These are phyloP conservation scores for Origma solitaria DNA, from an alignment of 2,113 vertebrate species.

Conservation along the genomic window DNA sequence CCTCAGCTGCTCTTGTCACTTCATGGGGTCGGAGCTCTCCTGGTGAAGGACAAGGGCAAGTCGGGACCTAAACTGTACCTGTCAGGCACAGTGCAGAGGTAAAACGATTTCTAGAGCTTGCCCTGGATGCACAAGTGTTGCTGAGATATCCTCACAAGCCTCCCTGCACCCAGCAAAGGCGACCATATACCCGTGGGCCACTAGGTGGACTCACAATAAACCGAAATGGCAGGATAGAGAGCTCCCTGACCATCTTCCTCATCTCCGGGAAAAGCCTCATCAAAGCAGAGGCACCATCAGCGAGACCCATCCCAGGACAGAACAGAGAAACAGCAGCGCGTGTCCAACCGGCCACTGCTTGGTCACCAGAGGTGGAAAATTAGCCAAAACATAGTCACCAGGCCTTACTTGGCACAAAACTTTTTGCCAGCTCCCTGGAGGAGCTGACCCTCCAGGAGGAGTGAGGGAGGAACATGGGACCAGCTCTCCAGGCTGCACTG, in stretches of 20 bases:
- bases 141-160: neutral
- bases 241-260: fast-evolving
- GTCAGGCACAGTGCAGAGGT: neutral
- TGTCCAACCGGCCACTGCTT: neutral
- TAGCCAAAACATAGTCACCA: neutral
- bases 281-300: neutral
- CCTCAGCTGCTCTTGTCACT: neutral
- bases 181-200: neutral
- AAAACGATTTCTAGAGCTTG: neutral
- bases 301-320: fast-evolving
- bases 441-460: neutral
- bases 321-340: neutral
- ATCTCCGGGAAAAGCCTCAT: neutral
- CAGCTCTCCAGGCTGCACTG: neutral
- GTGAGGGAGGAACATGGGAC: neutral
- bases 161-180: neutral
- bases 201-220: neutral
- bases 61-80: neutral
- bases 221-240: neutral
- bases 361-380: neutral
- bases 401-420: neutral
- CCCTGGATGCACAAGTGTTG: neutral
- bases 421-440: neutral
- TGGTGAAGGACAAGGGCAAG: fast-evolving
- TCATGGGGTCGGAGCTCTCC: neutral